Base-by-base conservation (phyloP, 1,140 invertebrate genomes). In the Tetragnatha versicolor region DNA sequence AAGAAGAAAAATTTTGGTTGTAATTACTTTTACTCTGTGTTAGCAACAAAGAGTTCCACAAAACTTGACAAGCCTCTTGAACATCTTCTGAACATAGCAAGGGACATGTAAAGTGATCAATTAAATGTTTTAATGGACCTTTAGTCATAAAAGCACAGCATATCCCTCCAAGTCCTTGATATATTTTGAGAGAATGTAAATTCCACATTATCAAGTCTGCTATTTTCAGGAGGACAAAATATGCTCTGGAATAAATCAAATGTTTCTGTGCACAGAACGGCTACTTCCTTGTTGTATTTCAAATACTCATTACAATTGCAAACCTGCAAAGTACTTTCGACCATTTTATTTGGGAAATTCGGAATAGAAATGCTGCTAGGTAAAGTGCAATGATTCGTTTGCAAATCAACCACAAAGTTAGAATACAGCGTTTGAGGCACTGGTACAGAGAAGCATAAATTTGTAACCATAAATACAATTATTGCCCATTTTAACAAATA, bases 21-120 rank as follows among this genome's bases (percentile, higher is more conserved):
- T n/a, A n/a, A 47, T 70, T 39, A 53, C 68, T 33, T 33, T 49
- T 14, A 53, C 33, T 70, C 7, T 17, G 47, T 70, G 53, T 51
- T 25, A 14, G 68, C 22, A 70, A n/a, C 27, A 53, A n/a, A 37
- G 12, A 55, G 27, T 49, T 70, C 68, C 68, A 70, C 5, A 70
- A 37, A 14, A 70, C 25, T 53, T 37, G 45, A 33, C 68, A 70
- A 2, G 68, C 51, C 20, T 31, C 33, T 37, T 51, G 14, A 27
- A 53, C 53, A 17, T 55, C 68, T 9, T 12, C n/a, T 2, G 53
- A 47, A 37, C 68, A 70, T 49, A 70, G 53, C 2, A 70, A 20
- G 1, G 53, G 29, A 27, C 68, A 70, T 2, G 39, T 31, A 37
- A 70, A 37, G 2, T 3, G 10, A 55, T 70, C 68, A 20, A 31